phyloP scores from a whole-genome alignment of 1,140 invertebrate genomes.

The Trachymyrmex cornetzi region DNA sequence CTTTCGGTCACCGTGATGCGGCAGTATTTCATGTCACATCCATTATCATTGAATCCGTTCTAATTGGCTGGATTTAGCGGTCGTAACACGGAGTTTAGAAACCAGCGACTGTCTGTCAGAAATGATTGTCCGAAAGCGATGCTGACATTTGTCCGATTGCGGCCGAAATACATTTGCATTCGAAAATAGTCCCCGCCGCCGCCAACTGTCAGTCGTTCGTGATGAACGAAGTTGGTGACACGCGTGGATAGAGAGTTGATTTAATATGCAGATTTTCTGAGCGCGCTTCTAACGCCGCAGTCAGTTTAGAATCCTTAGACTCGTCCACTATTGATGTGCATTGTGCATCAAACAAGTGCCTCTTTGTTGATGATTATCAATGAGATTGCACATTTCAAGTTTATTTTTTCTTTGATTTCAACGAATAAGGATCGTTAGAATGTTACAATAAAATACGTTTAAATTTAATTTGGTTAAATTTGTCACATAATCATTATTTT shows the following conservation, averaged over 20 bases:
- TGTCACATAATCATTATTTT: neutral
- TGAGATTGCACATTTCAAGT: neutral
- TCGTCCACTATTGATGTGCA: neutral
- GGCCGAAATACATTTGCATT: slow-evolving; percentile 73
- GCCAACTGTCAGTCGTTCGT: slow-evolving; percentile 64
- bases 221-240: slow-evolving; percentile 68
- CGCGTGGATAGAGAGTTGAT: slow-evolving; percentile 60
- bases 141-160: slow-evolving; percentile 59
- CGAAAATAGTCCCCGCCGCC: slow-evolving; percentile 65
- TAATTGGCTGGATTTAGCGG: slow-evolving; percentile 66
- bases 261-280: slow-evolving; percentile 68
- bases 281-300: neutral
- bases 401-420: neutral
- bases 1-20: neutral
- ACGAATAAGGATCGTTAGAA: neutral
- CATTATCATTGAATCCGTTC: slow-evolving; percentile 65
- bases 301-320: neutral
- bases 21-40: slow-evolving; percentile 47
- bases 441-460: neutral
- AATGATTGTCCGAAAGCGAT: slow-evolving; percentile 56
- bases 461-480: slow-evolving; percentile 4
- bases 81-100: slow-evolving; percentile 61
- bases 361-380: neutral
- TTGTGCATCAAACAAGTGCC: neutral
- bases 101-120: slow-evolving; percentile 49